These are phyloP conservation scores for Tenebrio molitor DNA, from an alignment of 1,140 invertebrate genomes.

Conservation along the genomic window DNA sequence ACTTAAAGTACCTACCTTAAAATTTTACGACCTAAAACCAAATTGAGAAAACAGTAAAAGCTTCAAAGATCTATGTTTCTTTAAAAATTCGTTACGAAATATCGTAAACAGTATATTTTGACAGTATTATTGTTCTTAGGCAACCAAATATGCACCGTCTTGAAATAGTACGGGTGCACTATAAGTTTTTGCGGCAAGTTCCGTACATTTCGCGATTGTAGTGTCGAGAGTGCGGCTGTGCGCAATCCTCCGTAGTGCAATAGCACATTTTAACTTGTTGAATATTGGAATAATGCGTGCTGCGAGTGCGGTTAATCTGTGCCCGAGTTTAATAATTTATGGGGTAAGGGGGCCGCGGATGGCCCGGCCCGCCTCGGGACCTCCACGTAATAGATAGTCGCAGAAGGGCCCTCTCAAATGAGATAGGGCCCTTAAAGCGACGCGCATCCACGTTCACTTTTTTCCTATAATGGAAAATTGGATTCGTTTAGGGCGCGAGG, in stretches of 20 bases:
- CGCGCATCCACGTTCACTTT: background rate
- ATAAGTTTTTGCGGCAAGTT: too few species aligned
- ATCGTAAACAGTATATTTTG: too few species aligned
- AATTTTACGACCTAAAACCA: too few species aligned
- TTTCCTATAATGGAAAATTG: conserved; percentile 6
- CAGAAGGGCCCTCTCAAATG: conserved; percentile 21
- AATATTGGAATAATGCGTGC: conserved; percentile 45
- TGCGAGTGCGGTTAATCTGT: conserved; percentile 45
- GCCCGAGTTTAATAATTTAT: conserved; percentile 43
- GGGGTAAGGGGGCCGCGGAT: conserved; percentile 24
- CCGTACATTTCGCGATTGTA: background rate
- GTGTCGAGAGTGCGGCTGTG: background rate
- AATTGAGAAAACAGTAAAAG: too few species aligned
- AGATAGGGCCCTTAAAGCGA: conserved; percentile 11
- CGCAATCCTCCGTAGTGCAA: conserved; percentile 24
- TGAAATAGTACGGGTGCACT: too few species aligned
- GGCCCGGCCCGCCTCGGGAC: conserved; percentile 14
- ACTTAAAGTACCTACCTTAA: too few species aligned
- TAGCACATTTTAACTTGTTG: conserved; percentile 44
- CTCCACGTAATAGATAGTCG: conserved; percentile 17
- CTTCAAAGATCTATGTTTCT: too few species aligned
- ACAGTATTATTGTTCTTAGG: too few species aligned
- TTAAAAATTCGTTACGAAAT: too few species aligned
- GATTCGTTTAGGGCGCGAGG: background rate
- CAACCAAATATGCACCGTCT: too few species aligned